phyloP scores from a whole-genome alignment of 2,888 invertebrate genomes.

The Trisateles emortualis region DNA sequence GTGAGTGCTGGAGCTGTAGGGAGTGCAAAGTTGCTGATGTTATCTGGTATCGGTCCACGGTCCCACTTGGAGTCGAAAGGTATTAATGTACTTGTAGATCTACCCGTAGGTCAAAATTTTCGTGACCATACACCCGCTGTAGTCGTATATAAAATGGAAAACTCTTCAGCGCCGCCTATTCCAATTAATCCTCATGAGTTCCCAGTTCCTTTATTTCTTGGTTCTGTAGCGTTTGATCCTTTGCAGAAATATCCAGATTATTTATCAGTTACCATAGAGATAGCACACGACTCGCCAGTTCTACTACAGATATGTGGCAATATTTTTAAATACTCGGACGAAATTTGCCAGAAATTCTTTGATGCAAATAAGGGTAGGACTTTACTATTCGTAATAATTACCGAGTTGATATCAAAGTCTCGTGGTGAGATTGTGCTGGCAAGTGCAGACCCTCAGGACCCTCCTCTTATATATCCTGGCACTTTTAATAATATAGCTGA shows the following conservation, averaged over 20 bases:
- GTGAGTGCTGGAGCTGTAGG: constrained; percentile 59
- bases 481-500: constrained; percentile 36
- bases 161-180: background rate
- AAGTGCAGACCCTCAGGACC: constrained; percentile 21
- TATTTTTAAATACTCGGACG: constrained; percentile 42
- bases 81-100: constrained; percentile 43
- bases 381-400: constrained; percentile 18
- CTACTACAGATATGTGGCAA: constrained; percentile 47
- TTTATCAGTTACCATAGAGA: constrained; percentile 42
- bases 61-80: constrained; percentile 41
- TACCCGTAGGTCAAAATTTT: constrained; percentile 39
- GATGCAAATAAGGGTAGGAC: constrained; percentile 22
- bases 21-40: constrained; percentile 56
- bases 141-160: constrained; percentile 11
- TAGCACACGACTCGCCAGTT: constrained; percentile 35
- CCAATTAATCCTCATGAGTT: constrained; percentile 13
- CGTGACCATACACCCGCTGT: constrained; percentile 29
- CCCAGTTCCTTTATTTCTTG: constrained; percentile 37
- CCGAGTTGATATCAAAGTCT: constrained; percentile 42
- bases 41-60: constrained; percentile 61
- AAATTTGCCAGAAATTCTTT: constrained; percentile 48
- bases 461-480: constrained; percentile 30
- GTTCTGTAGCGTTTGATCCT: constrained; percentile 36
- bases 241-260: constrained; percentile 47
- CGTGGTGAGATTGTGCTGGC: constrained; percentile 34